Evolutionary conservation across 2,113 vertebrate species (phyloP).

Genomic region (Calidris pugnax): DNA sequence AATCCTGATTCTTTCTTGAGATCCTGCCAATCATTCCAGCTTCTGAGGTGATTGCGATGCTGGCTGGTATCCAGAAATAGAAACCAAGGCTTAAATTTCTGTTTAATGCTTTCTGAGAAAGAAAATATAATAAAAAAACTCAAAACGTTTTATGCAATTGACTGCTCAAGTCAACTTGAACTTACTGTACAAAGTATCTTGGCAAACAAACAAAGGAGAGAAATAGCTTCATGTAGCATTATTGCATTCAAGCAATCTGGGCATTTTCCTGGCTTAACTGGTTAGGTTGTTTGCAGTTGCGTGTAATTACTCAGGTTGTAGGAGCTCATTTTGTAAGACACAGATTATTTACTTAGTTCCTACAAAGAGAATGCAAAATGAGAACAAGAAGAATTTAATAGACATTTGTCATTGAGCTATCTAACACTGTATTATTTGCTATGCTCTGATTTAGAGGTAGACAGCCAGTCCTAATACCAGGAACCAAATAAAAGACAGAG

Average conservation of each 20-base stretch:
- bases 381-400: conserved; percentile 7
- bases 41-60: neutral
- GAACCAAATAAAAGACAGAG: neutral
- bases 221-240: conserved; percentile 13
- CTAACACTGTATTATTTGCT: neutral
- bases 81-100: neutral
- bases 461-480: neutral
- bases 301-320: conserved; percentile 16
- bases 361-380: conserved; percentile 22
- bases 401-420: neutral
- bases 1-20: conserved; percentile 6
- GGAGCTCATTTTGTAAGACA: conserved; percentile 4
- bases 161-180: conserved; percentile 21
- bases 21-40: neutral
- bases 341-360: neutral
- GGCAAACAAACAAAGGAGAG: conserved; percentile 33
- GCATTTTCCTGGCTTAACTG: conserved; percentile 35
- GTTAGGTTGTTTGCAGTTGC: conserved; percentile 22
- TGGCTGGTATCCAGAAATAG: conserved; percentile 11
- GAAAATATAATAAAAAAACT: neutral
- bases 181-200: neutral
- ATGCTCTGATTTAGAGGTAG: neutral
- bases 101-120: neutral
- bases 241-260: neutral
- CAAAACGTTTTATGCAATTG: neutral